A percentile compares a stretch with the other conserved stretches of the same genome.
phyloP scores from a whole-genome alignment of 2,888 invertebrate species.

The Troides aeacus region DNA sequence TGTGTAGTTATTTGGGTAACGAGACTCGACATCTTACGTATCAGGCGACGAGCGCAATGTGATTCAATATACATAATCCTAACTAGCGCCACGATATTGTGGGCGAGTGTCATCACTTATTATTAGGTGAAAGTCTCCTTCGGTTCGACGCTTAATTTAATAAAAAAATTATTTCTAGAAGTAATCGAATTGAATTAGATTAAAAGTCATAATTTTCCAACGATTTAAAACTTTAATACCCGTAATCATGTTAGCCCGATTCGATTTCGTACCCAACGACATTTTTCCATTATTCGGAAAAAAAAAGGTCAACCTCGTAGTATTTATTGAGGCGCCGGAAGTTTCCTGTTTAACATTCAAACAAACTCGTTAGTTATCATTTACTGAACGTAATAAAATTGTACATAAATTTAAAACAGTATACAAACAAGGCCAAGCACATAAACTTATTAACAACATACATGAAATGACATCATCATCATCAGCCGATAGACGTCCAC shows the following conservation, averaged over 20 bases:
- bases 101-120: no score
- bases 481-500: no score
- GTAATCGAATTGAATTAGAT: no score
- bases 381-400: neutral
- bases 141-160: no score
- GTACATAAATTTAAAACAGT: neutral
- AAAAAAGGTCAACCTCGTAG: neutral
- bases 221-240: neutral
- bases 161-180: no score
- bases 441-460: neutral
- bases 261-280: neutral
- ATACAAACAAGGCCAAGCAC: neutral
- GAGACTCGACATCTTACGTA: no score
- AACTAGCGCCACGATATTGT: no score
- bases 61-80: no score
- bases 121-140: no score
- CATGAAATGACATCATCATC: neutral
- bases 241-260: neutral
- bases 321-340: neutral
- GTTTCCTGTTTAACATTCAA: neutral
- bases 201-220: neutral
- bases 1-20: no score
- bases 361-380: neutral
- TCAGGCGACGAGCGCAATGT: no score
- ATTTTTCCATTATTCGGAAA: neutral